Evolutionary conservation across 2,113 vertebrate genomes (phyloP).

Genomic region (Himantopus leucocephalus): DNA sequence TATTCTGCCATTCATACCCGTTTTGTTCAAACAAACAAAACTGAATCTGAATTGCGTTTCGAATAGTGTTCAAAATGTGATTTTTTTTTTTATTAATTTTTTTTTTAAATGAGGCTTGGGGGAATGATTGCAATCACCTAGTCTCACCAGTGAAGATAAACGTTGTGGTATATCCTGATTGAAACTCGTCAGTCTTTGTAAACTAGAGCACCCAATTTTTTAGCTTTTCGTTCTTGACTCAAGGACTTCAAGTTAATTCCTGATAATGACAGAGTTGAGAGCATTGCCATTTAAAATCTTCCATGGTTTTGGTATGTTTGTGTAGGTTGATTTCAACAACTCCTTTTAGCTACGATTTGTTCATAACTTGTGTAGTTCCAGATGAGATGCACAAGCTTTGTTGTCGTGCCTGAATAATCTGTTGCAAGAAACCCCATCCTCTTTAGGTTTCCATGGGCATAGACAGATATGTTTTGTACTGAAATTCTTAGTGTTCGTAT

Average conservation of each 20-base stretch:
- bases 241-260: background rate
- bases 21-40: background rate
- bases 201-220: background rate
- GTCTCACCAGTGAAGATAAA: background rate
- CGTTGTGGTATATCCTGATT: background rate
- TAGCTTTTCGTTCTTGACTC: background rate
- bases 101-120: background rate
- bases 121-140: background rate
- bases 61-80: background rate
- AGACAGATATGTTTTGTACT: background rate
- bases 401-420: background rate
- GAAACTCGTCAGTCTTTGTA: background rate
- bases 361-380: background rate
- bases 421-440: background rate
- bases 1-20: background rate
- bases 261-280: background rate
- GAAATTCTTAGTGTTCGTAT: background rate
- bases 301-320: background rate
- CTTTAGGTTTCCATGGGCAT: background rate
- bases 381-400: background rate
- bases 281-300: background rate
- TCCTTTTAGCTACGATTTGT: background rate
- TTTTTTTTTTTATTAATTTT: background rate
- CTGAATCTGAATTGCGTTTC: background rate
- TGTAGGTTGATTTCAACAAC: background rate